Conservation (phyloP, 2,888 invertebrate genomes). For the Rhagonycha fulva region DNA sequence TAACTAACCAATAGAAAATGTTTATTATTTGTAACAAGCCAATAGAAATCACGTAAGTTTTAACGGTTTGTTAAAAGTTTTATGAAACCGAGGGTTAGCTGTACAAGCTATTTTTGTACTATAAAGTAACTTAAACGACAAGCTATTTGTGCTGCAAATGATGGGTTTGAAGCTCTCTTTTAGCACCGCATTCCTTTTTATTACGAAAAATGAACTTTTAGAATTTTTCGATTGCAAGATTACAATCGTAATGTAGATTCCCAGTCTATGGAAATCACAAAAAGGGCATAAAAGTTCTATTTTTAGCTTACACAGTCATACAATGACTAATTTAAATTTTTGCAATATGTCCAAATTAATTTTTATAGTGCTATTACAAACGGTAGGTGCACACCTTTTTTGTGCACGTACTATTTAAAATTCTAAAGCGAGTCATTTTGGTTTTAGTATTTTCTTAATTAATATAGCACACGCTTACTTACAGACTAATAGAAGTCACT, state of each 20-base stretch:
- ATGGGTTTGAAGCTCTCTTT: background rate
- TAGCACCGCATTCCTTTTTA: background rate
- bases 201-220: background rate
- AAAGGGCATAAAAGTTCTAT: background rate
- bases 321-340: background rate
- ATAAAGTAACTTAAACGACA: background rate
- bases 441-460: background rate
- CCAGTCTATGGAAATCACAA: background rate
- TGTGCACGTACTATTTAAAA: background rate
- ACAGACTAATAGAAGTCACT: background rate
- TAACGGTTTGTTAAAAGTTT: no score
- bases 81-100: background rate
- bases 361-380: background rate
- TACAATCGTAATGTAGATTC: background rate
- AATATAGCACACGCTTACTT: background rate
- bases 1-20: no score
- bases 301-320: background rate
- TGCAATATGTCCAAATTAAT: background rate
- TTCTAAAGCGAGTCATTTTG: background rate
- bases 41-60: no score
- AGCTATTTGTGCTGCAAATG: background rate
- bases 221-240: background rate
- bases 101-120: background rate
- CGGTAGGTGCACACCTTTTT: background rate
- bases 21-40: no score